phyloP scores from a whole-genome alignment of 30 jellyfish, hydroid and myxozoan species.

The Hydractinia symbiolongicarpus region DNA sequence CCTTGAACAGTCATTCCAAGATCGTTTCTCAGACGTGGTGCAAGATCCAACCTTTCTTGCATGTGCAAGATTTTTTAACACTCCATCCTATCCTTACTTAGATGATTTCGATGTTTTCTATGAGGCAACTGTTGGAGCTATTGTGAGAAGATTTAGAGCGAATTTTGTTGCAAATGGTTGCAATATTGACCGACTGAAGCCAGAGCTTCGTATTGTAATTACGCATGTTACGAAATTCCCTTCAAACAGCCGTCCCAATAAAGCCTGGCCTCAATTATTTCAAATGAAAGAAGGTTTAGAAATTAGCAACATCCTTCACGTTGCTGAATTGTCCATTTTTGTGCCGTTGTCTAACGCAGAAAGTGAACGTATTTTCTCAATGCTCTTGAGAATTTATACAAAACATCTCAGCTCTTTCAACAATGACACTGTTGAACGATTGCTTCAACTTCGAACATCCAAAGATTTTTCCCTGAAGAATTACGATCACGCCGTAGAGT shows the following conservation, averaged over 20 bases:
- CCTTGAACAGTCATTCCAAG: no score
- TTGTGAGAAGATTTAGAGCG: neutral
- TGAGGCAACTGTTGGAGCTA: neutral
- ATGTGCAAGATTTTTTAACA: neutral
- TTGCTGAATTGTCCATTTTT: no score
- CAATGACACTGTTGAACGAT: slow-evolving; percentile 2
- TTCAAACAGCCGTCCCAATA: neutral
- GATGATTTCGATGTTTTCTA: neutral
- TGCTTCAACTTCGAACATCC: neutral
- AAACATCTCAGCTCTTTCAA: neutral
- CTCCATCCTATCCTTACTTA: neutral
- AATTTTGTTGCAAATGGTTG: slow-evolving; percentile 8
- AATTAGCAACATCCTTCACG: no score
- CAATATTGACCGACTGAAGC: neutral
- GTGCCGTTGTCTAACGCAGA: no score
- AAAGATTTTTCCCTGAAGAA: neutral
- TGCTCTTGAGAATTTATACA: neutral
- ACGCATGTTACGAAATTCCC: neutral
- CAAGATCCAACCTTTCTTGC: no score
- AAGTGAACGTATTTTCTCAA: neutral
- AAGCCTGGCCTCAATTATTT: neutral
- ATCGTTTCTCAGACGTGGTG: no score
- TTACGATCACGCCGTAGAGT: slow-evolving; percentile 1
- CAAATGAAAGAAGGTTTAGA: no score
- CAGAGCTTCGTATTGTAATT: neutral